These are phyloP conservation scores for Cheilosia scutellata DNA, from an alignment of 2,888 invertebrate species.

Conservation along the genomic window DNA sequence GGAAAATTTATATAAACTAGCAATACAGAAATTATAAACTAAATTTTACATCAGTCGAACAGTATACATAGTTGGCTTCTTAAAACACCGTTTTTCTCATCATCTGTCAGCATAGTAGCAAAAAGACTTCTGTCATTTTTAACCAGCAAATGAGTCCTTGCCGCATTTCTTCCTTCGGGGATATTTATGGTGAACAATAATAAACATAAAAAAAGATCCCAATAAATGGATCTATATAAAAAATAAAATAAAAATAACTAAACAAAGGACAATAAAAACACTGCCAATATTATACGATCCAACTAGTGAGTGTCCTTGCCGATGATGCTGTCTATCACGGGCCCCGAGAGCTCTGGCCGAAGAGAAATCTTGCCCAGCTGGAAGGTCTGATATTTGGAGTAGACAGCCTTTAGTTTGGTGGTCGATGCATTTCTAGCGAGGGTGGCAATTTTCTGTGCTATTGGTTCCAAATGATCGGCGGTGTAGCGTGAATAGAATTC, in stretches of 20 bases:
- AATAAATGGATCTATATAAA: constrained; percentile 8
- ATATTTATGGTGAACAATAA: constrained; percentile 9
- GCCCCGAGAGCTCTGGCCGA: constrained; percentile 86
- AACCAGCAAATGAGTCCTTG: constrained; percentile 66
- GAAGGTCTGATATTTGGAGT: constrained; percentile 87
- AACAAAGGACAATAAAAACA: constrained; percentile 11
- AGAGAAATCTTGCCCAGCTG: constrained; percentile 88
- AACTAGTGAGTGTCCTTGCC: constrained; percentile 47
- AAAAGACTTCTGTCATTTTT: constrained; percentile 55
- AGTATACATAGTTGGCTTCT: constrained; percentile 36
- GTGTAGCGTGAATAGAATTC: constrained; percentile 91
- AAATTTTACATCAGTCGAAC: constrained; percentile 65
- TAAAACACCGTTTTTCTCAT: constrained; percentile 2
- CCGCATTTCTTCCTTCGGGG: neutral
- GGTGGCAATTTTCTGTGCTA: constrained; percentile 88
- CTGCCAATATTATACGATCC: neutral
- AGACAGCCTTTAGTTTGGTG: constrained; percentile 89
- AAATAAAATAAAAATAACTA: constrained; percentile 2
- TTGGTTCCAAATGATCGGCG: constrained; percentile 88
- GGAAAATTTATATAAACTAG: constrained; percentile 43
- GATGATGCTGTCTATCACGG: constrained; percentile 81
- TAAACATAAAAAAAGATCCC: constrained; percentile 3
- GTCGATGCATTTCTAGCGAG: constrained; percentile 89
- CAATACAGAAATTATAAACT: constrained; percentile 49
- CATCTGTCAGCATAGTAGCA: constrained; percentile 36